Percentiles rank a stretch among this genome's conserved stretches.
Conservation (phyloP, 2,888 invertebrate genomes). For the Cephalotes varians region DNA sequence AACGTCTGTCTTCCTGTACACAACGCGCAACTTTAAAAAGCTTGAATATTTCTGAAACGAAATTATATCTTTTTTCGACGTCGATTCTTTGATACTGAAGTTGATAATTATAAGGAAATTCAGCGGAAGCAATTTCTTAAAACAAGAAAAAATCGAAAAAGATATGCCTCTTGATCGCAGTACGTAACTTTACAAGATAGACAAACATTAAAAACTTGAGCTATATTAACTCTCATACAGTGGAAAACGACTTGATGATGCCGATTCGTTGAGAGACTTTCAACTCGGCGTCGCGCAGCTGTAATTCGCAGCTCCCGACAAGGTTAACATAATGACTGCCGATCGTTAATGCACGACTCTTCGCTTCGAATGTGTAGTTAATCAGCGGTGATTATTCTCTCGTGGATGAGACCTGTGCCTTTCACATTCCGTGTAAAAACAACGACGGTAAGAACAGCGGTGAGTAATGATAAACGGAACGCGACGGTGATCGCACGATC, state of each 20-base stretch:
- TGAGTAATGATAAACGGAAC: constrained; percentile 63
- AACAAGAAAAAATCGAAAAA: background rate
- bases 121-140: background rate
- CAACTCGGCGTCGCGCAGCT: constrained; percentile 9
- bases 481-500: constrained; percentile 62
- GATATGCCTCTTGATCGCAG: background rate
- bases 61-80: background rate
- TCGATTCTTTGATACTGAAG: background rate
- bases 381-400: constrained; percentile 35
- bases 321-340: constrained; percentile 23
- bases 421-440: constrained; percentile 40
- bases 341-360: constrained; percentile 9
- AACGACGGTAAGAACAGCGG: constrained; percentile 4
- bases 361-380: constrained; percentile 25
- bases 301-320: constrained; percentile 1
- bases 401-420: constrained; percentile 7
- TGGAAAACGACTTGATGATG: constrained; percentile 6
- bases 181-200: background rate
- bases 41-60: background rate
- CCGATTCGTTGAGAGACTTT: background rate
- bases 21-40: background rate
- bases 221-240: background rate
- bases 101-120: background rate
- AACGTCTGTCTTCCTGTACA: background rate
- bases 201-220: background rate